Evolutionary conservation across 2,113 vertebrate species (phyloP).

Genomic region (Sturnus vulgaris): DNA sequence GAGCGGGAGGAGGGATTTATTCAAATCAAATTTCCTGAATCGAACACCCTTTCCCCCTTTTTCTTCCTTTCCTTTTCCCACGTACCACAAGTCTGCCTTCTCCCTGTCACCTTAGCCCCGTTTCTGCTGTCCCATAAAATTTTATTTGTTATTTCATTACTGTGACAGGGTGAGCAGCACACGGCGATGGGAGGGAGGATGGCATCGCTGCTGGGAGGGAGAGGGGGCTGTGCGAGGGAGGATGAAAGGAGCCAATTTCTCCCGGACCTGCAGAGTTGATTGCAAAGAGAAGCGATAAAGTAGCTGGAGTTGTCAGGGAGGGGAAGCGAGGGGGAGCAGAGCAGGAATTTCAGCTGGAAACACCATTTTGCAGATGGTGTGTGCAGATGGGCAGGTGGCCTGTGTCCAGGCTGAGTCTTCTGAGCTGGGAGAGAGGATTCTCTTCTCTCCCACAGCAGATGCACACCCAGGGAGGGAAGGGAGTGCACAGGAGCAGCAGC

Average conservation of each 20-base stretch:
- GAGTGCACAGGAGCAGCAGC: background rate
- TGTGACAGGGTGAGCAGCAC: background rate
- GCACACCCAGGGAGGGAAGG: background rate
- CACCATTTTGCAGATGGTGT: background rate
- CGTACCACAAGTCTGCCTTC: background rate
- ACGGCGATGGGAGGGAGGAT: background rate
- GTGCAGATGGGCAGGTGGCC: background rate
- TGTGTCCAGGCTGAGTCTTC: background rate
- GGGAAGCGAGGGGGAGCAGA: background rate
- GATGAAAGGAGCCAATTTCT: background rate
- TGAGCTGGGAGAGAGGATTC: background rate
- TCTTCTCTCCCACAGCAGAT: background rate
- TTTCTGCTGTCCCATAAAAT: background rate
- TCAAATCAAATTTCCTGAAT: slow-evolving; percentile 12
- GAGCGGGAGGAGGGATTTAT: slow-evolving; percentile 21
- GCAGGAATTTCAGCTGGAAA: background rate
- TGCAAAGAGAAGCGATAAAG: background rate
- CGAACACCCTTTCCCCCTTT: fast-evolving
- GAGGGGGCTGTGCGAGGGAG: background rate
- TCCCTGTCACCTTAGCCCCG: background rate
- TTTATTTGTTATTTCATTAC: background rate
- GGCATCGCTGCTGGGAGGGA: background rate
- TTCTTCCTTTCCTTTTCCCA: background rate
- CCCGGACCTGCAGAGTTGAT: background rate
- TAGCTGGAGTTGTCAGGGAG: background rate